Percentiles rank a stretch among this genome's conserved stretches.
These are phyloP conservation scores for Mus spicilegus DNA, from an alignment of 2,113 vertebrate genomes.

Conservation along the genomic window DNA sequence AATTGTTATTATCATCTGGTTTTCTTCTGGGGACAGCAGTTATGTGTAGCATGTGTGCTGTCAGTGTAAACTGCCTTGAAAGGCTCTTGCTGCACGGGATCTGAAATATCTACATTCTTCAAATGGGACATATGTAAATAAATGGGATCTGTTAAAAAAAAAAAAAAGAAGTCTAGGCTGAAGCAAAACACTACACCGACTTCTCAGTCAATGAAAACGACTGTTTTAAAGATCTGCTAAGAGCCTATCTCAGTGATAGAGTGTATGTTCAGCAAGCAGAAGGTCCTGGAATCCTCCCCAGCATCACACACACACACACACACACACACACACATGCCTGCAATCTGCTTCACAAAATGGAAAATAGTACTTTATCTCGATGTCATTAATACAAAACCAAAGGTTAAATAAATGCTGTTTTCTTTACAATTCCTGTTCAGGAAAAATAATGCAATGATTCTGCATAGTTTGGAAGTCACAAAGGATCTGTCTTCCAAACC, in stretches of 20 bases:
- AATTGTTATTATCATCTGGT: not conserved
- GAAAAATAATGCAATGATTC: not conserved
- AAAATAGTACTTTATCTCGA: not conserved
- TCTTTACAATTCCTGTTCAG: not conserved
- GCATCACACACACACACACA: not conserved
- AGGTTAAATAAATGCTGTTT: not conserved
- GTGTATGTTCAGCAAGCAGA: not conserved
- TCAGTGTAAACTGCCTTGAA: not conserved
- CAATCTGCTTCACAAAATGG: not conserved
- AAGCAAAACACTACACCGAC: not conserved
- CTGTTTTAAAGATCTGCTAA: not conserved
- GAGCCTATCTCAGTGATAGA: not conserved
- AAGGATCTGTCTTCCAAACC: not conserved
- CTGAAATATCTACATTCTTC: not conserved
- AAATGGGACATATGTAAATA: not conserved
- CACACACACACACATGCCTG: not conserved
- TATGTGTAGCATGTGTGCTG: not conserved
- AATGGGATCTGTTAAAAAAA: not conserved
- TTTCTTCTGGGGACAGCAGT: not conserved
- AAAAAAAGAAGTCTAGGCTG: not conserved
- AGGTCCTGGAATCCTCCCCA: not conserved
- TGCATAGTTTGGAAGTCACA: not conserved
- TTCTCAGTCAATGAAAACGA: not conserved
- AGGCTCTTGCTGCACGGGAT: not conserved
- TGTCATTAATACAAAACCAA: not conserved